These are phyloP conservation scores for Tenthredo distinguenda DNA, from an alignment of 2,888 invertebrate genomes.

Conservation along the genomic window DNA sequence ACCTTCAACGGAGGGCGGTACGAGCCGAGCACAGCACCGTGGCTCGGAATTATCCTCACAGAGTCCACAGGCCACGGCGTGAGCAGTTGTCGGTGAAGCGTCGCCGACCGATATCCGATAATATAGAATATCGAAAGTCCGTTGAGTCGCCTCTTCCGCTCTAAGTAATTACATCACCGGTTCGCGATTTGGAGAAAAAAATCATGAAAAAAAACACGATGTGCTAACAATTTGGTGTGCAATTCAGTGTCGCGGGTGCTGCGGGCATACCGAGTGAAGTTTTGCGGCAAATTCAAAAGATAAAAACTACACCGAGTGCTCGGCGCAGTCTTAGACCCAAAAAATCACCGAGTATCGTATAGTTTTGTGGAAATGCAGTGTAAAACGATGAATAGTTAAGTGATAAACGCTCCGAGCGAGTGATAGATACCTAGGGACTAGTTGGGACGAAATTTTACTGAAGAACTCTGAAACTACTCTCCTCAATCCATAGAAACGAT, in stretches of 20 bases:
- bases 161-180: background rate
- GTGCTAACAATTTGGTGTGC: background rate
- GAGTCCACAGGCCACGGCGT: slow-evolving; percentile 58
- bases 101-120: slow-evolving; percentile 53
- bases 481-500: background rate
- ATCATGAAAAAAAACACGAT: background rate
- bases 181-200: background rate
- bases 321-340: too few species aligned
- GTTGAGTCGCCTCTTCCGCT: too few species aligned
- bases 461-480: background rate
- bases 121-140: background rate
- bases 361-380: slow-evolving; percentile 1
- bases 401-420: background rate
- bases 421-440: background rate
- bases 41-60: slow-evolving; percentile 53
- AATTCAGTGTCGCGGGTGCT: background rate
- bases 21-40: slow-evolving; percentile 56
- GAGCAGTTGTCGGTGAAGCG: slow-evolving; percentile 65
- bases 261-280: too few species aligned
- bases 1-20: slow-evolving; percentile 62
- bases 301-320: background rate
- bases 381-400: background rate
- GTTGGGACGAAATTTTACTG: background rate
- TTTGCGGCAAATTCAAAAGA: too few species aligned
- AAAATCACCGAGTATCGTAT: background rate